Conservation (phyloP, 2,113 vertebrate genomes). For the Eclectus roratus region DNA sequence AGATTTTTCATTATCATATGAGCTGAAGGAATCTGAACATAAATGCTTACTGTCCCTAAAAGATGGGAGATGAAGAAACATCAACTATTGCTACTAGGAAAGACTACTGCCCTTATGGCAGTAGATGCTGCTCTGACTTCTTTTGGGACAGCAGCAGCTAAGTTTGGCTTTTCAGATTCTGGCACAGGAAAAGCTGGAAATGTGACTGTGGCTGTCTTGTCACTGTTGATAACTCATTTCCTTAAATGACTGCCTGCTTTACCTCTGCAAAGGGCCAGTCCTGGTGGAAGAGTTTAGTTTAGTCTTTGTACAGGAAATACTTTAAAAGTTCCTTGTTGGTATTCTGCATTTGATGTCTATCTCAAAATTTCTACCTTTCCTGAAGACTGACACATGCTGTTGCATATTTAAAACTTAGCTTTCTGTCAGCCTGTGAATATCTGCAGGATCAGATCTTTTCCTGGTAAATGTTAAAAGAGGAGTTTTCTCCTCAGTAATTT, state of each 20-base stretch:
- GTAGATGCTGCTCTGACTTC: not conserved
- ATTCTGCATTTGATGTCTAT: conserved; percentile 9
- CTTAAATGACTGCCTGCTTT: not conserved
- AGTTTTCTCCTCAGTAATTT: not conserved
- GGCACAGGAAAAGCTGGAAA: conserved; percentile 25
- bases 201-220: not conserved
- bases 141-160: not conserved
- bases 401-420: not conserved
- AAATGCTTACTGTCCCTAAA: not conserved
- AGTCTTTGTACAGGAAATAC: not conserved
- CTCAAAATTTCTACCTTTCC: conserved; percentile 25
- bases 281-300: not conserved
- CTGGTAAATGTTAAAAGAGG: not conserved
- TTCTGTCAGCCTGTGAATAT: not conserved
- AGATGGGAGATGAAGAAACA: not conserved
- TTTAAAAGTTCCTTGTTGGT: not conserved
- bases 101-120: not conserved
- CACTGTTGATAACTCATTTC: conserved; percentile 3
- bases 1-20: not conserved
- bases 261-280: not conserved
- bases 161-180: not conserved
- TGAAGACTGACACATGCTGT: not conserved
- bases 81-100: not conserved
- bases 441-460: not conserved
- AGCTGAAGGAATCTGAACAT: not conserved